These are phyloP conservation scores for Anser cygnoides DNA, from an alignment of 2,113 vertebrate genomes.

Conservation along the genomic window DNA sequence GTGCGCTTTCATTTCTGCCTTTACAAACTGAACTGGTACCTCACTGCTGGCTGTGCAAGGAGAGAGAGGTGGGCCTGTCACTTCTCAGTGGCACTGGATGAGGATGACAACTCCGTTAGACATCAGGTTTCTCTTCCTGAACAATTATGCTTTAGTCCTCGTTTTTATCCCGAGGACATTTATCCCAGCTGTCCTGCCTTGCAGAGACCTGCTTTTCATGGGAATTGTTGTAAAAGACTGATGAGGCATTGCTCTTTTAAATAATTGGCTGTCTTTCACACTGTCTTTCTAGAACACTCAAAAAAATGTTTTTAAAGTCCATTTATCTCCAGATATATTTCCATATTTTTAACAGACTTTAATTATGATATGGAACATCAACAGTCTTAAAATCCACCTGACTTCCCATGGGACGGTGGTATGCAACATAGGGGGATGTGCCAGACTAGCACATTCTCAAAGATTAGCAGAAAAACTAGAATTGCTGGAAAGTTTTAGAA, in stretches of 20 bases:
- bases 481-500: neutral
- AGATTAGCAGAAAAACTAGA: neutral
- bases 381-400: neutral
- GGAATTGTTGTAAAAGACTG: neutral
- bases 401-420: neutral
- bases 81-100: neutral
- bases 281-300: accelerated
- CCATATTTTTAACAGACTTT: neutral
- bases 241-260: neutral
- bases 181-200: neutral
- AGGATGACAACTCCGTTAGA: neutral
- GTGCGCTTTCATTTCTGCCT: neutral
- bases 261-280: neutral
- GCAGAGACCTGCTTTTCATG: neutral
- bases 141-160: neutral
- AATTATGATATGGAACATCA: neutral
- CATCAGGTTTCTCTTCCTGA: neutral
- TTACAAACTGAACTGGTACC: neutral
- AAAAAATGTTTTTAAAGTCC: neutral
- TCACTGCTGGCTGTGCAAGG: neutral
- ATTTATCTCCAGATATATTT: neutral
- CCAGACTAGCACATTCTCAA: neutral
- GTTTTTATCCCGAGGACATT: neutral
- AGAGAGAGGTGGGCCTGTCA: neutral
- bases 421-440: neutral